Evolutionary conservation across 2,113 vertebrate genomes (phyloP).

Genomic region (Callaeas wilsoni): DNA sequence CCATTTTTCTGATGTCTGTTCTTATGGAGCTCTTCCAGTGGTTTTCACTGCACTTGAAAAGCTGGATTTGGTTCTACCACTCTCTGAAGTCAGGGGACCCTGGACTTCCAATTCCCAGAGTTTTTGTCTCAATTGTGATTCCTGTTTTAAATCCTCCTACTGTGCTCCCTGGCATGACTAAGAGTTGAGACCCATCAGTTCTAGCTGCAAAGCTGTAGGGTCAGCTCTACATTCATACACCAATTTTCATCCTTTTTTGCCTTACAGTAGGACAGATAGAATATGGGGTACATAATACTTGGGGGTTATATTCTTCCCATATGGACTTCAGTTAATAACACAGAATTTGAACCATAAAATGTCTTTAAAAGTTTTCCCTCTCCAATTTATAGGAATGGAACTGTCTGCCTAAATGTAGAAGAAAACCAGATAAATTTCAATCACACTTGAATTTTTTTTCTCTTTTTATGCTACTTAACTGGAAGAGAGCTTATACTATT

Average conservation of each 20-base stretch:
- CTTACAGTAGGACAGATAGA: background rate
- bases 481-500: background rate
- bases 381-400: background rate
- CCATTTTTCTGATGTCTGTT: background rate
- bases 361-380: background rate
- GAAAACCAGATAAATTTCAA: background rate
- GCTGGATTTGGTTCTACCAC: background rate
- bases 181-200: background rate
- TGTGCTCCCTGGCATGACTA: background rate
- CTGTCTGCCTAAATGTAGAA: background rate
- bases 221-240: background rate
- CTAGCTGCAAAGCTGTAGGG: background rate
- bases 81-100: background rate
- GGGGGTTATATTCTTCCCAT: accelerated
- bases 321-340: background rate
- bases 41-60: background rate
- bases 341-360: background rate
- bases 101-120: background rate
- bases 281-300: background rate
- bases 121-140: background rate
- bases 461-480: background rate
- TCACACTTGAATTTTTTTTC: background rate
- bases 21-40: background rate
- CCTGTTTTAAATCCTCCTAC: background rate
- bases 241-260: background rate